Percentiles rank a stretch among this genome's conserved stretches.
Conservation (phyloP, 2,797 vertebrate genomes). For the Hipposideros larvatus region DNA sequence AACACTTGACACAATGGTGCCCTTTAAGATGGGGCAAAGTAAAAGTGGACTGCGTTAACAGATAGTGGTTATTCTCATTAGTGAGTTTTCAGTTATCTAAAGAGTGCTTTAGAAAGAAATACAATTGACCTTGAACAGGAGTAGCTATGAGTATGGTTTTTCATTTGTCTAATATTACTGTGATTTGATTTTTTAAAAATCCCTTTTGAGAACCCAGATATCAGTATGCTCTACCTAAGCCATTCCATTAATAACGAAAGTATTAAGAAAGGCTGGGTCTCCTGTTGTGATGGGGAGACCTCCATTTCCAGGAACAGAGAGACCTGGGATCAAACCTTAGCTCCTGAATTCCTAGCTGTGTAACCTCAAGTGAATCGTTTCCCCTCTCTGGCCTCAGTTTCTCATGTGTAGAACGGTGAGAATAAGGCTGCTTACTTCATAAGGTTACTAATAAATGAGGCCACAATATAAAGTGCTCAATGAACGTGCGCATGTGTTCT, state of each 20-base stretch:
- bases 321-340: background rate
- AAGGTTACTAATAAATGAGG: background rate
- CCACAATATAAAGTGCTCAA: background rate
- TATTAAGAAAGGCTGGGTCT: background rate
- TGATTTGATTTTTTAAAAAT: background rate
- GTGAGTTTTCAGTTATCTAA: background rate
- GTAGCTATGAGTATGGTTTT: background rate
- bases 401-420: background rate
- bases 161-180: background rate
- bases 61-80: background rate
- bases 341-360: background rate
- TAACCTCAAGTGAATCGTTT: background rate
- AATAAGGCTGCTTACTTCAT: background rate
- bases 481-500: background rate
- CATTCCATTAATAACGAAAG: background rate
- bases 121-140: conserved; percentile 12
- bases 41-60: background rate
- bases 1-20: background rate
- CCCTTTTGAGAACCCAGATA: background rate
- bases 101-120: background rate
- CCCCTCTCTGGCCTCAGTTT: background rate
- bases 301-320: background rate
- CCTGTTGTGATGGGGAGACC: background rate
- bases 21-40: background rate
- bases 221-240: background rate